Base-by-base conservation (phyloP, 2,888 invertebrate species). In the Anorthoa munda region DNA sequence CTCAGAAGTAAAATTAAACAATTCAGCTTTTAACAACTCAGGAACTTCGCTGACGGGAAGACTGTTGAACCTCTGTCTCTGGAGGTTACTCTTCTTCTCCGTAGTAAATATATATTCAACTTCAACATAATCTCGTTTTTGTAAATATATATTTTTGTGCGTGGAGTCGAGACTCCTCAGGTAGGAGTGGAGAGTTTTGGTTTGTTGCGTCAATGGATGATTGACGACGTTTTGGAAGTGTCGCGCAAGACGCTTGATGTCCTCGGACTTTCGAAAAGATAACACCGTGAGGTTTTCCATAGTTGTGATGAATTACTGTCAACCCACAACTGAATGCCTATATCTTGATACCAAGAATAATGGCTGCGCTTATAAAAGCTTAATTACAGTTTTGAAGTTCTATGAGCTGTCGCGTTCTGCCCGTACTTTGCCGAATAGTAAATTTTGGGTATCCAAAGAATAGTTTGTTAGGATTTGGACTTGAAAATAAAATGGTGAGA, bases 21-120 rank as follows among this genome's bases (percentile, higher is more conserved):
- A 83, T 75, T 96, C 96, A 0, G 93, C 91, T 88, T 96, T 96
- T 0, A 96, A 85, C 53, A 96, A 75, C 63, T 96, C 96, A 21
- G 96, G 95, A 67, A 96, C 95, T 81, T 96, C 96, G 79, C 94
- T 95, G 0, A 96, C 94, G 5, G 95, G 96, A 21, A 96, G 88
- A 80, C 96, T 96, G 82, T 96, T 96, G 73, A 96, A 96, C 4
- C 96, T 89, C 81, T 96, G 96, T 31, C 96, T 79, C 45, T 96
- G 96, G 13, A 96, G 76, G 69, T 92, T 94, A 79, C 95, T 95
- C 63, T 95, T 96, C 84, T 96, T 96, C 77, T 95, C 96, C 4
- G 96, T 96, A 0, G 96, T 95, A 79, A 95, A 95, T 50, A 96
- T 95, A 78, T 95, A 96, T 79, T 96, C 96, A 0, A 96, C 96